Evolutionary conservation across 2,797 vertebrate species (phyloP).

Genomic region (Syndactyla subalaris): DNA sequence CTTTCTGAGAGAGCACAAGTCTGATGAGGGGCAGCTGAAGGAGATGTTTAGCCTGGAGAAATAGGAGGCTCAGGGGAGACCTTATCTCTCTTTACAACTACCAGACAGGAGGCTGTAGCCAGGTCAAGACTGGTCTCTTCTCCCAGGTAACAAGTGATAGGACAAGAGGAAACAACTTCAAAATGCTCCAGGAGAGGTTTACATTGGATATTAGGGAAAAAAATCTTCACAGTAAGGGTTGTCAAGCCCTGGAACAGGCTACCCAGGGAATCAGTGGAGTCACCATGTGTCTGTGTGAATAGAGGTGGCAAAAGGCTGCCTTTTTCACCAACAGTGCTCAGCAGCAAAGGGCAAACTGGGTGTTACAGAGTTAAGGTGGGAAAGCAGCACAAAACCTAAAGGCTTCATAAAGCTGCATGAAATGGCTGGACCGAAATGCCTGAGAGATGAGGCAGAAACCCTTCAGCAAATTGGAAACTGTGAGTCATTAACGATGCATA

Average conservation of each 20-base stretch:
- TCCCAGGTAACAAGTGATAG: background rate
- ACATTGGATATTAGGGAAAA: background rate
- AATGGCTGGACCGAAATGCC: background rate
- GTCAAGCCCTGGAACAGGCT: background rate
- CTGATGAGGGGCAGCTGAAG: background rate
- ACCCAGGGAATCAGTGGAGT: background rate
- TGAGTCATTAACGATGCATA: conserved; percentile 62
- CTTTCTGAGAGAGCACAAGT: background rate
- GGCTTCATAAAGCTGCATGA: background rate
- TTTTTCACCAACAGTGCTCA: background rate
- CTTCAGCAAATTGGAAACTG: conserved; percentile 29
- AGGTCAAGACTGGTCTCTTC: background rate
- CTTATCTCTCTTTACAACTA: background rate
- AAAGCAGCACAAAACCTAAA: background rate
- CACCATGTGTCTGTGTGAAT: background rate
- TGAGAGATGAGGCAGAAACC: conserved; percentile 18
- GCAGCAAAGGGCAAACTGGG: background rate
- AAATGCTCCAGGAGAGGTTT: background rate
- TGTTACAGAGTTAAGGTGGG: background rate
- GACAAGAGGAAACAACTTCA: background rate
- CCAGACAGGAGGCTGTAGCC: background rate
- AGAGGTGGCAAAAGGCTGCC: background rate
- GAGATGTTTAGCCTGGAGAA: background rate
- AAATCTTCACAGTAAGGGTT: background rate
- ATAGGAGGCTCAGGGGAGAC: background rate